Evolutionary conservation across 2,113 vertebrate species (phyloP).

Genomic region (Tichodroma muraria): DNA sequence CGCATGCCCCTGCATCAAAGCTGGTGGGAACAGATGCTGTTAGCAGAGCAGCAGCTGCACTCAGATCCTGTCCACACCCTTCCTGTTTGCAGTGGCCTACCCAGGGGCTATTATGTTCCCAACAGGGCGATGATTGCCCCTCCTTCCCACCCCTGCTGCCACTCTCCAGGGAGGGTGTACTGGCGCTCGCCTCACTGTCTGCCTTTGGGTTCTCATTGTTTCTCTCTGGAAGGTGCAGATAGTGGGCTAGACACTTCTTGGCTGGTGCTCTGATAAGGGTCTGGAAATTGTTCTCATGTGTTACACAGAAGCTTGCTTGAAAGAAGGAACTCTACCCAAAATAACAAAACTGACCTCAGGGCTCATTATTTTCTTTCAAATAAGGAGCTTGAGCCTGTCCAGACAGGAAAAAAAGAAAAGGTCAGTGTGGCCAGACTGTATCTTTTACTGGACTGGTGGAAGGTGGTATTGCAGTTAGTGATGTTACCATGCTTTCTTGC

Average conservation of each 20-base stretch:
- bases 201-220: conserved; percentile 70
- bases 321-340: conserved; percentile 45
- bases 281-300: conserved; percentile 66
- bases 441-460: not conserved
- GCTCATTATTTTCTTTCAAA: not conserved
- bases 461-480: not conserved
- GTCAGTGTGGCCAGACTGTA: not conserved
- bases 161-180: conserved; percentile 29
- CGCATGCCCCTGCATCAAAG: conserved; percentile 77
- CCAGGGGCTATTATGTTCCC: conserved; percentile 75
- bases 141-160: conserved; percentile 47
- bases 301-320: conserved; percentile 42
- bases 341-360: conserved; percentile 17
- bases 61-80: conserved; percentile 84
- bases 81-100: conserved; percentile 79
- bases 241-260: conserved; percentile 69
- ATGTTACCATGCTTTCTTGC: not conserved
- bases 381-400: not conserved
- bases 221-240: conserved; percentile 62
- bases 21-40: conserved; percentile 76
- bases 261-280: conserved; percentile 71
- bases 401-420: not conserved
- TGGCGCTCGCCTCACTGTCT: conserved; percentile 30
- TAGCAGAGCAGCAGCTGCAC: conserved; percentile 73
- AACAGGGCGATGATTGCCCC: conserved; percentile 55